These are phyloP conservation scores for Pelagia noctiluca DNA, from an alignment of 30 jellyfish, hydroid and myxozoan species.

Conservation along the genomic window DNA sequence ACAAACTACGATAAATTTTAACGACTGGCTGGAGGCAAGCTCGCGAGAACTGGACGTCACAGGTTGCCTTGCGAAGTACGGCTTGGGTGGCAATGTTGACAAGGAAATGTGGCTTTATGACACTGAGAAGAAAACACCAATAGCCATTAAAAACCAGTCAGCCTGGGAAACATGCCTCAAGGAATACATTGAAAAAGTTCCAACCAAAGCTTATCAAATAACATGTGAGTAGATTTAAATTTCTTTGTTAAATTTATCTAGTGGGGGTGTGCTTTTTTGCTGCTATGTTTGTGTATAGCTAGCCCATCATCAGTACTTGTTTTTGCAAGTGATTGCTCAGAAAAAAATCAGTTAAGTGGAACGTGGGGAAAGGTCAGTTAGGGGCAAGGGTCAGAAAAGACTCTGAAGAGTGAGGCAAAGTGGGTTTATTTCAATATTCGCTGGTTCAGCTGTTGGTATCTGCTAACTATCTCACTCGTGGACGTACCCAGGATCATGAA, in stretches of 20 bases:
- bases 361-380: too few species aligned
- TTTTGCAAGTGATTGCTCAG: too few species aligned
- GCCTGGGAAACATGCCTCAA: conserved; percentile 27
- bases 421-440: too few species aligned
- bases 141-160: conserved; percentile 8
- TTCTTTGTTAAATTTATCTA: not conserved
- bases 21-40: conserved; percentile 23
- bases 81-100: conserved; percentile 3
- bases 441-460: too few species aligned
- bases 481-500: too few species aligned
- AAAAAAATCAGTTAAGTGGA: too few species aligned
- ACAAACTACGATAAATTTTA: not conserved
- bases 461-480: too few species aligned
- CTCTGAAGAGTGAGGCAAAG: too few species aligned
- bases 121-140: not conserved
- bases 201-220: conserved; percentile 21
- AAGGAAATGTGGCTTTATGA: too few species aligned
- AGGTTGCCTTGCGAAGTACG: conserved; percentile 19
- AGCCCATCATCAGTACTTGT: not conserved
- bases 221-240: conserved; percentile 4
- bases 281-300: not conserved
- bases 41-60: conserved; percentile 10
- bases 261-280: not conserved
- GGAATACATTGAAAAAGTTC: conserved; percentile 12
- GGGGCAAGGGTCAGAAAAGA: too few species aligned